Base-by-base conservation (phyloP, 1,140 invertebrate species). In the Philopotamus ludificatus region DNA sequence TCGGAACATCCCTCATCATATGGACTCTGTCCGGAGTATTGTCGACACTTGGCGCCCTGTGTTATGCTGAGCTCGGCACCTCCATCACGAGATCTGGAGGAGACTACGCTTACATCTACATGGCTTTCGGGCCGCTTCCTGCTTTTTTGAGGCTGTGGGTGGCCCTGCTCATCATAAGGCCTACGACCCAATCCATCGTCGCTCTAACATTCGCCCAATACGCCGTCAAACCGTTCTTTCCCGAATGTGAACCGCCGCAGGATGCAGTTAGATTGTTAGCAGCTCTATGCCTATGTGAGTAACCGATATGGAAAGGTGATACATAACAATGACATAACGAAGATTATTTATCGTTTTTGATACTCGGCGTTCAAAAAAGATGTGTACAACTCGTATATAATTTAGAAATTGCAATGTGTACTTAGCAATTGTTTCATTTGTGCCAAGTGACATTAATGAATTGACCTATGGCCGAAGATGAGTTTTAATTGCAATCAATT, bases 141-240 rank as follows among this genome's bases (percentile, higher is more conserved):
- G 94, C 90, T 1, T 97, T 97, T 74, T 77, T 96, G 15, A 84
- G 89, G 53, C 79, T 96, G 18, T 97, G 94, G 94, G 89, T 94
- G 25, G 90, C 91, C 2, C 77, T 93, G 53, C 80, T 94, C 22
- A 90, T 94, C 68, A 92, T 96, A 63, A 82, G 93, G 67, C 93
- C 92, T 1, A 87, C 86, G 4, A 90, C 90, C 1, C 86, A 91
- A 74, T 90, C 92, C 4, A 91, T 94, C 22, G 90, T 94, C 39
- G 89, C 92, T 0, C 75, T 93, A 0, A 91, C 90, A 1, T 91
- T 92, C 74, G 89, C 89, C 1, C 83, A 91, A 63, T 92, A 92
- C 73, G 87, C 88, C 0, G 83, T 83, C 2, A 89, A 96, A 74
- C 93, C 94, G 0, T 89, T 96, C 72, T 95, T 91, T 73, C 83